Evolutionary conservation across 2,888 invertebrate species (phyloP).

Genomic region (Metallyticus violacea): DNA sequence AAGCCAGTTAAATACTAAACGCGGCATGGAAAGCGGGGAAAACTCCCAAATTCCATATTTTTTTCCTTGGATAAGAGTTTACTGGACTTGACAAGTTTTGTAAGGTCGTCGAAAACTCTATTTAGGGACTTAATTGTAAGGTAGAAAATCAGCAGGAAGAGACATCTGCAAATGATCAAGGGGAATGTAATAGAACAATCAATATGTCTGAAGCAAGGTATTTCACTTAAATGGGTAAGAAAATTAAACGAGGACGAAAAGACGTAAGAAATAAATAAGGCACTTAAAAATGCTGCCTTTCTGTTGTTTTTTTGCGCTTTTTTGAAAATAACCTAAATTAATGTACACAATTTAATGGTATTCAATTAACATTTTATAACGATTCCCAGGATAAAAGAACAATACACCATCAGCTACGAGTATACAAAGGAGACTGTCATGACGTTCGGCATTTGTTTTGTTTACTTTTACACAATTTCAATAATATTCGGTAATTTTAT

Average conservation of each 20-base stretch:
- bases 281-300: background rate
- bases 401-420: background rate
- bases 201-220: background rate
- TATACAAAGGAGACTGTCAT: too few species aligned
- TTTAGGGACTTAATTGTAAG: conserved; percentile 7
- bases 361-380: too few species aligned
- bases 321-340: background rate
- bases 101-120: background rate
- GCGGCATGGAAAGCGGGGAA: background rate
- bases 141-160: background rate
- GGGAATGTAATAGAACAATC: background rate
- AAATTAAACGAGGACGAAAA: background rate
- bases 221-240: background rate
- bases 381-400: background rate
- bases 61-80: background rate
- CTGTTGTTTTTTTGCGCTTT: background rate
- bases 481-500: too few species aligned
- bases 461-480: too few species aligned
- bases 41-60: background rate
- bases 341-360: background rate
- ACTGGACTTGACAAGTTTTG: background rate
- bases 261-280: background rate
- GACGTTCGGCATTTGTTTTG: background rate
- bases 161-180: background rate
- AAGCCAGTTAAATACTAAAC: background rate